These are phyloP conservation scores for Artemisiospiza belli DNA, from an alignment of 2,113 vertebrate genomes.

Conservation along the genomic window DNA sequence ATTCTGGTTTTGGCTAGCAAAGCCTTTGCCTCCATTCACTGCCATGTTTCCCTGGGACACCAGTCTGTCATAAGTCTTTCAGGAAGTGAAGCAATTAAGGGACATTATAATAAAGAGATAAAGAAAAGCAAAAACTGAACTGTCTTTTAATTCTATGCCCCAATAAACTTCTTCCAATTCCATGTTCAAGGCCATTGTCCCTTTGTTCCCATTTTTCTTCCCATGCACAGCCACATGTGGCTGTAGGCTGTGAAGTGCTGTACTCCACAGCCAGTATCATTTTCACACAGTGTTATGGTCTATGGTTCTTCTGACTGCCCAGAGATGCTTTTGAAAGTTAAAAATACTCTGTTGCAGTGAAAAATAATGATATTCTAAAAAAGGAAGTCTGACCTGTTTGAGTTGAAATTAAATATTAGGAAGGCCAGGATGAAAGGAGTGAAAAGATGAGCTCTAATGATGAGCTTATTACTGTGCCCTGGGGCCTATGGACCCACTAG, in stretches of 20 bases:
- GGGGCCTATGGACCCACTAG: neutral
- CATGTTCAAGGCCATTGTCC: neutral
- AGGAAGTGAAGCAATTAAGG: neutral
- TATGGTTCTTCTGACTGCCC: neutral
- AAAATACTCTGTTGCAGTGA: neutral
- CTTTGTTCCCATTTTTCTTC: neutral
- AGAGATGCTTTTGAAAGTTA: neutral
- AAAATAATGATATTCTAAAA: neutral
- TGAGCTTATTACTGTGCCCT: neutral
- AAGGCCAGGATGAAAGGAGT: neutral
- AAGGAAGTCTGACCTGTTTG: neutral
- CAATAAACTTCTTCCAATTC: neutral
- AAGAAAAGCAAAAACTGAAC: neutral
- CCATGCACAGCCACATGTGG: fast-evolving
- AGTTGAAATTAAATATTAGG: neutral
- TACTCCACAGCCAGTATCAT: neutral
- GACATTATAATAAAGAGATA: neutral
- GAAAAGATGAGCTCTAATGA: neutral
- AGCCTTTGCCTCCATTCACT: neutral
- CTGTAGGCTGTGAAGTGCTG: fast-evolving
- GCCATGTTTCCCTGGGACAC: neutral
- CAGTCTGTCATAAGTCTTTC: neutral
- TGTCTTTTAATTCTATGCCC: neutral
- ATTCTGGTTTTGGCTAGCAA: neutral
- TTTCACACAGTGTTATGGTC: neutral